These are phyloP conservation scores for Nasonovia ribisnigri DNA, from an alignment of 2,888 invertebrate genomes.

Conservation along the genomic window DNA sequence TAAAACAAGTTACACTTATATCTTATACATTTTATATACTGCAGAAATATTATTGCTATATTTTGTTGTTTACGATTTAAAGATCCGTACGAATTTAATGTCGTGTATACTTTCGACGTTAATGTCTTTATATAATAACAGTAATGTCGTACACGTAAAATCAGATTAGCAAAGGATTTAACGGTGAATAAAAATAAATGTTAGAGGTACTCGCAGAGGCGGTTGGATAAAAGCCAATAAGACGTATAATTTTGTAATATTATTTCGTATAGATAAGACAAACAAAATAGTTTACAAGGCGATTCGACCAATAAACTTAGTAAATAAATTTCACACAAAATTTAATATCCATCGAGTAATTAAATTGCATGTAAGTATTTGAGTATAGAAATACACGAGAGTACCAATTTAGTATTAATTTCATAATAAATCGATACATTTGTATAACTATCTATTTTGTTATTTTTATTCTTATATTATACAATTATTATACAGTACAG, in stretches of 20 bases:
- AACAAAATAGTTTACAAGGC: background rate
- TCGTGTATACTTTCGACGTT: background rate
- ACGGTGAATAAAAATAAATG: slow-evolving; percentile 21
- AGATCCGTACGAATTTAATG: background rate
- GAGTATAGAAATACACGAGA: background rate
- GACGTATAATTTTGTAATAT: background rate
- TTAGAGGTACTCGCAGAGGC: background rate
- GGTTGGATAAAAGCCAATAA: slow-evolving; percentile 7
- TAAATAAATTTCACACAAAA: background rate
- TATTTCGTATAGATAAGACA: background rate
- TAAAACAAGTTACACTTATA: background rate
- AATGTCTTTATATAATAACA: background rate
- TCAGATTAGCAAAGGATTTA: background rate
- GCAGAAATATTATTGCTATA: background rate
- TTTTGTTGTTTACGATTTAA: background rate
- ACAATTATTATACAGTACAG: no score
- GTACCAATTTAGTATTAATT: background rate
- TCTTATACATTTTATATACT: background rate
- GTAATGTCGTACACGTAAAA: background rate
- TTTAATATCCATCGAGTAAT: background rate
- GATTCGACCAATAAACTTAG: background rate
- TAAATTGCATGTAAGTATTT: background rate
- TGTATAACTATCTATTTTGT: background rate
- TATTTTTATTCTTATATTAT: background rate
- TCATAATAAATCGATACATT: background rate